Conservation (phyloP, 1,140 invertebrate species). For the Heliothis subflexa region DNA sequence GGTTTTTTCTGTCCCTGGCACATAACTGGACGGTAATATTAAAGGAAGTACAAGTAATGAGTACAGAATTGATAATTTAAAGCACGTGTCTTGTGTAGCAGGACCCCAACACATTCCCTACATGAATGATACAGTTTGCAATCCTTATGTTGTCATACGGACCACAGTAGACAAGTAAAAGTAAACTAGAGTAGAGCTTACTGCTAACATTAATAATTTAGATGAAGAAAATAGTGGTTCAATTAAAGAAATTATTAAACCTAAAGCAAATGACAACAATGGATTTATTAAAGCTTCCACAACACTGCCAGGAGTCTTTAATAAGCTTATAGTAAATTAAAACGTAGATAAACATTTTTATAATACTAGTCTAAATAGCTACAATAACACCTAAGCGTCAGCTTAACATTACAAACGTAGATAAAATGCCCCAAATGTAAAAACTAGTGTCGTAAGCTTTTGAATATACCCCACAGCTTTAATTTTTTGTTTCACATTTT, state of each 20-base stretch:
- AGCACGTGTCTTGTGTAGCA: constrained; percentile 83
- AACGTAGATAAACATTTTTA: constrained; percentile 56
- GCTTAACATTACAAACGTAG: constrained; percentile 50
- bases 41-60: constrained; percentile 85
- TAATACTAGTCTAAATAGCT: constrained; percentile 51
- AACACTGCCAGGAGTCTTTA: constrained; percentile 59
- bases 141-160: constrained; percentile 70
- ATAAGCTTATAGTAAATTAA: constrained; percentile 51
- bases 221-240: constrained; percentile 51
- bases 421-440: constrained; percentile 39
- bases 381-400: constrained; percentile 53
- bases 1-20: constrained; percentile 81
- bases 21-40: constrained; percentile 72
- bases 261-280: constrained; percentile 63
- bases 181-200: constrained; percentile 59
- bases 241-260: constrained; percentile 47
- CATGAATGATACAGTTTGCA: constrained; percentile 61
- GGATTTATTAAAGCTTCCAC: constrained; percentile 64
- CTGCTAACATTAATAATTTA: constrained; percentile 57
- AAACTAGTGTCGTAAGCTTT: constrained; percentile 44
- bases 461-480: constrained; percentile 49
- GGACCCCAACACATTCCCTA: constrained; percentile 73
- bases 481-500: constrained; percentile 44
- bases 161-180: constrained; percentile 69
- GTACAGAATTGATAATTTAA: constrained; percentile 79